Conservation (phyloP, 2,113 vertebrate species). For the Rhinogobius similis region DNA sequence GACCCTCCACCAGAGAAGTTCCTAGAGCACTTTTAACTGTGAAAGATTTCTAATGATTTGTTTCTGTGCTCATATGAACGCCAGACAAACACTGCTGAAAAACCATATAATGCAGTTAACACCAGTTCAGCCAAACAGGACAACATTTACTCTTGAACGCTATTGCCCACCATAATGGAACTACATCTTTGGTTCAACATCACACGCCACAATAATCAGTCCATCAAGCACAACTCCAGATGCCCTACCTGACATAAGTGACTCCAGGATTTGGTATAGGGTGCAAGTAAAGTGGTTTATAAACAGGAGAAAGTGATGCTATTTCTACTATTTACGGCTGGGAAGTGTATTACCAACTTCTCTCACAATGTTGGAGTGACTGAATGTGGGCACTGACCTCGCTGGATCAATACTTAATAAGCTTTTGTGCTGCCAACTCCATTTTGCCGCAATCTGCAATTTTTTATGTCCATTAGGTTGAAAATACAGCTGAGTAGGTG, state of each 20-base stretch:
- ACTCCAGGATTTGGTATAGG: neutral
- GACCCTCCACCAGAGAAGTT: neutral
- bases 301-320: neutral
- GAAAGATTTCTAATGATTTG: neutral
- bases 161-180: too few species aligned
- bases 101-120: too few species aligned
- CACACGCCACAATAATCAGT: too few species aligned
- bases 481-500: slow-evolving; percentile 80
- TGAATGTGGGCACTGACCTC: slow-evolving; percentile 76
- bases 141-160: too few species aligned
- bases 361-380: slow-evolving; percentile 65
- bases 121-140: too few species aligned
- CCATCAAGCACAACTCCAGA: too few species aligned
- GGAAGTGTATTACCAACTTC: slow-evolving; percentile 57
- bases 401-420: slow-evolving; percentile 80
- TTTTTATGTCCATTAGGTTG: slow-evolving; percentile 78
- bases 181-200: too few species aligned
- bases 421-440: slow-evolving; percentile 74
- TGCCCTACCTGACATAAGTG: neutral
- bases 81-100: too few species aligned
- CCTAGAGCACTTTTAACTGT: neutral
- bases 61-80: too few species aligned
- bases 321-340: slow-evolving; percentile 37
- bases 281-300: neutral
- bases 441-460: slow-evolving; percentile 80